These are phyloP conservation scores for Imbricaverruca yamaguchii DNA, from an alignment of 2,888 invertebrate genomes.

Conservation along the genomic window DNA sequence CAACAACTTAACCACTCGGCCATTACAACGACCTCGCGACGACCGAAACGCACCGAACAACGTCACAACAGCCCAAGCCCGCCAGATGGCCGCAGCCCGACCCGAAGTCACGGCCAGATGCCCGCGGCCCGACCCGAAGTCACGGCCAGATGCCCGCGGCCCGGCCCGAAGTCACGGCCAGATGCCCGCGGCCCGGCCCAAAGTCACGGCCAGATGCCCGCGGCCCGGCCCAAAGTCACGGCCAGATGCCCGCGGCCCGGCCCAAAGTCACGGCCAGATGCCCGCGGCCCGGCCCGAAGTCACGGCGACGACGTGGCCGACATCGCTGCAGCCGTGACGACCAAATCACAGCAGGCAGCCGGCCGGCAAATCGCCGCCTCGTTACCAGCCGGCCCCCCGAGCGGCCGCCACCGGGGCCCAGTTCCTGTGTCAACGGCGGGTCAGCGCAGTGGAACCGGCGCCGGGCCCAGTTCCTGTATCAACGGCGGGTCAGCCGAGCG, in stretches of 20 bases:
- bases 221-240: too few relatives aligned
- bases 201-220: too few relatives aligned
- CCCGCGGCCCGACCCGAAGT: too few relatives aligned
- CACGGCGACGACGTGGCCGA: neutral
- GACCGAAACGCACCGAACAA: too few relatives aligned
- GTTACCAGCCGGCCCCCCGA: neutral
- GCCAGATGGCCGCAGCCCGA: neutral
- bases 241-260: too few relatives aligned
- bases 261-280: too few relatives aligned
- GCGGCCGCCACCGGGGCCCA: neutral
- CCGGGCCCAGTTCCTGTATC: neutral
- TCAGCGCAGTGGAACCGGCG: neutral
- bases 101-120: too few relatives aligned
- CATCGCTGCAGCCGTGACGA: neutral
- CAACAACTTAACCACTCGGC: too few relatives aligned
- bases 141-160: too few relatives aligned
- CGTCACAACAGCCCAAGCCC: neutral
- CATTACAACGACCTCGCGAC: too few relatives aligned
- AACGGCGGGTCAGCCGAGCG: neutral
- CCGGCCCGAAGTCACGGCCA: too few relatives aligned
- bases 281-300: neutral
- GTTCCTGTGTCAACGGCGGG: conserved; percentile 10
- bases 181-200: too few relatives aligned
- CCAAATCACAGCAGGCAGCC: neutral
- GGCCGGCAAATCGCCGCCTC: neutral